Evolutionary conservation across 2,888 invertebrate genomes (phyloP).

Genomic region (Ecdyonurus torrentis): DNA sequence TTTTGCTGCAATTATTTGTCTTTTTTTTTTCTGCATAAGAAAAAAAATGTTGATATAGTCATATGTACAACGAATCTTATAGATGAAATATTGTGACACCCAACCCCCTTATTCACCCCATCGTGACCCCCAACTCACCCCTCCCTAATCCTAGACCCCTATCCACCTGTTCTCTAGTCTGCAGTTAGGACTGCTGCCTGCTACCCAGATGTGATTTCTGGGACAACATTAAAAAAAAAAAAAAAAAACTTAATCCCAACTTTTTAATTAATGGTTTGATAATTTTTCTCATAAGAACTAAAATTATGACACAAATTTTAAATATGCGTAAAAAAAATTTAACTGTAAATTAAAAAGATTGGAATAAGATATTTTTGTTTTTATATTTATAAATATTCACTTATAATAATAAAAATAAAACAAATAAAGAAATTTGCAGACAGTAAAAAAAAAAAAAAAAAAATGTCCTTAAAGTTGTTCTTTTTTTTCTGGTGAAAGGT

Average conservation of each 20-base stretch:
- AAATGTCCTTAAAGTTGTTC: slow-evolving; percentile 6
- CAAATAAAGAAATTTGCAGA: slow-evolving; percentile 3
- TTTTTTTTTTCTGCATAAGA: no score
- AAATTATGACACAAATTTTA: slow-evolving; percentile 6
- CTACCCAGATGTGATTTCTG: neutral
- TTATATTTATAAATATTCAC: neutral
- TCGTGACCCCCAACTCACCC: neutral
- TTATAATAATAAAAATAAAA: slow-evolving; percentile 2
- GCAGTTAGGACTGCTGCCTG: neutral
- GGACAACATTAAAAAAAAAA: no score
- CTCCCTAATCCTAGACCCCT: neutral
- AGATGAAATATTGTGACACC: no score
- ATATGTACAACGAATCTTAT: no score
- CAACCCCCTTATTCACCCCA: no score
- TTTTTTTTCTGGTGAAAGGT: slow-evolving; percentile 6
- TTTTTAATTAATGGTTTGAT: no score
- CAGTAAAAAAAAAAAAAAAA: slow-evolving; percentile 1
- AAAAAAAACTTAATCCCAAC: no score
- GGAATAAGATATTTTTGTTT: no score
- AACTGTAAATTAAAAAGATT: neutral
- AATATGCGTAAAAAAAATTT: slow-evolving; percentile 5
- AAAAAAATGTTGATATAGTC: no score
- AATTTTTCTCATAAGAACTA: no score
- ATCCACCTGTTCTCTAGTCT: no score
- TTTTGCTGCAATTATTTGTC: no score